Base-by-base conservation (phyloP, 1,140 invertebrate species). In the Drosophila burlai region DNA sequence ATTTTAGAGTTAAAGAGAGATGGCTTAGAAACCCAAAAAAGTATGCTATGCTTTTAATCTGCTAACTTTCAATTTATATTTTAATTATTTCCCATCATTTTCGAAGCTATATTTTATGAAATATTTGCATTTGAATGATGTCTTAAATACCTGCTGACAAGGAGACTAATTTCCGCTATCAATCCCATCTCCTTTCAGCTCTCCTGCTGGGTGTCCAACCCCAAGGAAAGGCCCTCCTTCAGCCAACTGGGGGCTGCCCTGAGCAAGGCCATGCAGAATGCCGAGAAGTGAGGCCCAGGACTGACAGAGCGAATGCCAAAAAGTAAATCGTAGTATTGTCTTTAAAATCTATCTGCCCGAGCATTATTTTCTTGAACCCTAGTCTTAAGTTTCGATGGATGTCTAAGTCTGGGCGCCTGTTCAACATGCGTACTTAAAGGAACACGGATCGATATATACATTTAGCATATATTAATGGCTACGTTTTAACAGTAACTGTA, bases 191-290 rank as follows among this genome's bases (percentile, higher is more conserved):
- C 3, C 0, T 26, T 65, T 36, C 42, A 90, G 76, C 79, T 90
- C 7, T 91, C 93, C n/a, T 96, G 95, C 80, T 96, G 95, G 94
- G 93, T 94, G 6, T 91, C 93, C 16, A 94, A 94, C 90, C 95
- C 95, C 10, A 94, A 95, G 63, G 95, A 96, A 61, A 93, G 96
- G 73, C 95, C 95, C 4, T 94, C 94, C 6, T 95, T 95, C 64
- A 93, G 92, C 65, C 92, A 93, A 67, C 63, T 93, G 49, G 85
- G 86, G 21, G 73, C 92, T 18, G 89, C 91, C 15, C 69, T 93
- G 11, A 91, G 90, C 76, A 93, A 93, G 82, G 81, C 90, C 43
- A 92, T 93, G 84, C 92, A 93, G 72, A 84, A 57, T 63, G 76
- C 79, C 40, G 90, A 93, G 47, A 92, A 92, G 50, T 87, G 29